Evolutionary conservation across 2,888 invertebrate genomes (phyloP), one percentile per base, ranked within the genome.

Genomic region (Pogonocherus hispidulus): DNA sequence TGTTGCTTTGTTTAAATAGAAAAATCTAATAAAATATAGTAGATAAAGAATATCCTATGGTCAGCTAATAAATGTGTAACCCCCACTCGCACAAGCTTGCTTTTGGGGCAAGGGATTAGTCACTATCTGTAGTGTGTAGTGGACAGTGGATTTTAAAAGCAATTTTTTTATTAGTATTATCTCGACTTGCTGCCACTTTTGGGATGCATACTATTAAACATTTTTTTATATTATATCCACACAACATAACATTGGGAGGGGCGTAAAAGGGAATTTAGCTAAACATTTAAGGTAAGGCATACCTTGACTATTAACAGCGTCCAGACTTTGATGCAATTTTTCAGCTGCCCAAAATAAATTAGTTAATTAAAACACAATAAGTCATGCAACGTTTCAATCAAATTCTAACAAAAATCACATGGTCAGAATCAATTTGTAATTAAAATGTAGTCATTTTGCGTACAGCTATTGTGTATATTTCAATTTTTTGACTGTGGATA

Each of bases 221-320:
- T 44, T 67, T 37, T 51, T 27, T 55, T 55, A 20, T 32, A 35
- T 22, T 46, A 46, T 46, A 62, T 11, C 1, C 35, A 62, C 32
- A 51, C 49, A 51, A 65, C 35, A 65, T 49, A 35, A 51, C 14
- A 59, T 47, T 44, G 35, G 32, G 46, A 32, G 44, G 22, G 49
- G 57, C 35, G n/a, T 35, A 62, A 69, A 67, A 52, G 20, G 57
- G 57, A 70, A 73, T 62, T 70, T 75, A 72, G 71, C 66, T 70
- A 68, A 67, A 79, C 73, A 75, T 46, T 66, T 60, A 56, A 63
- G 57, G 57, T 46, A 32, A 63, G 78, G 84, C 87, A 82, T 89
- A 91, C 91, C 91, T 91, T 90, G 86, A 81, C 87, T 87, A 84
- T 89, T 89, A 83, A 90, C 90, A 83, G 89, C 88, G 84, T 90